Percentiles rank a stretch among this genome's conserved stretches.
These are phyloP conservation scores for Clarias gariepinus DNA, from an alignment of 2,113 vertebrate genomes.

Conservation along the genomic window DNA sequence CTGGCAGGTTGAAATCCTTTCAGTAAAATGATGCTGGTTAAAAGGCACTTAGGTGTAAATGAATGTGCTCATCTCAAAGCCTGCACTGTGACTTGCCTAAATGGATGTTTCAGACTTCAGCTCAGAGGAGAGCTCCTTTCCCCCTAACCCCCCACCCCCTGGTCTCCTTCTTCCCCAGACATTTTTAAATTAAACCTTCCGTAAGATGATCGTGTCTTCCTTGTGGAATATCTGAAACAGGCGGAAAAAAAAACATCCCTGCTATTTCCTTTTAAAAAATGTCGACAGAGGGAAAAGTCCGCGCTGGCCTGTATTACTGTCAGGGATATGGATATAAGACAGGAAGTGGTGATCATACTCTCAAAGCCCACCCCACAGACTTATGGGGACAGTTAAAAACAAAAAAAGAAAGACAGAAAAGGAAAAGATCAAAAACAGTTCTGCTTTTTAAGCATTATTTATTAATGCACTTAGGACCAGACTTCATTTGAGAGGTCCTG, in stretches of 20 bases:
- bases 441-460: slow-evolving; percentile 48
- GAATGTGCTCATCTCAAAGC: slow-evolving; percentile 26
- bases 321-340: not conserved
- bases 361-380: not conserved
- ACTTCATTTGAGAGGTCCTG: slow-evolving; percentile 27
- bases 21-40: slow-evolving; percentile 54
- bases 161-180: not conserved
- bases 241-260: not conserved
- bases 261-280: not conserved
- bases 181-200: slow-evolving; percentile 28
- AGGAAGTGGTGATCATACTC: slow-evolving; percentile 45
- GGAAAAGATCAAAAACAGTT: slow-evolving; percentile 55
- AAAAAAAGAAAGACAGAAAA: not conserved
- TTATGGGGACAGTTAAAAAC: too few relatives aligned
- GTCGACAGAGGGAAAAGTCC: not conserved
- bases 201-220: not conserved
- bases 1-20: slow-evolving; percentile 36
- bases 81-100: slow-evolving; percentile 23
- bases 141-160: not conserved
- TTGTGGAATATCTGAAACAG: not conserved
- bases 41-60: slow-evolving; percentile 29
- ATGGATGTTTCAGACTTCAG: slow-evolving; percentile 25
- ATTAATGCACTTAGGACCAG: slow-evolving; percentile 38
- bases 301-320: not conserved
- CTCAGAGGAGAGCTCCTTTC: not conserved